These are phyloP conservation scores for Heterotilapia buettikoferi DNA, from an alignment of 2,113 vertebrate genomes.

Conservation along the genomic window DNA sequence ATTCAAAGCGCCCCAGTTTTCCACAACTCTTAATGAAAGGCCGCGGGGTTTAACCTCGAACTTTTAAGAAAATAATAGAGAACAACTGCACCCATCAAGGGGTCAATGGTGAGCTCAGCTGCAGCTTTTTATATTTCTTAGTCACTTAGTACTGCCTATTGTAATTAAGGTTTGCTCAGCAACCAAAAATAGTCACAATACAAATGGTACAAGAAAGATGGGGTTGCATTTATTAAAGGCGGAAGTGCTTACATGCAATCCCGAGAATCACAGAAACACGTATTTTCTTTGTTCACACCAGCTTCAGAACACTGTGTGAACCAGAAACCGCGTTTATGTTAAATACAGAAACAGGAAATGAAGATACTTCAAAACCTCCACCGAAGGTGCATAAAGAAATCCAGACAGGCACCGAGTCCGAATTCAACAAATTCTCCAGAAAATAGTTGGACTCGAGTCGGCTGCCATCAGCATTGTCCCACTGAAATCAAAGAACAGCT, in stretches of 20 bases:
- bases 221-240: background rate
- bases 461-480: background rate
- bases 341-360: background rate
- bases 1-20: background rate
- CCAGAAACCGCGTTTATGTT: background rate
- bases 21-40: background rate
- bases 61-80: background rate
- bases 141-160: background rate
- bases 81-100: slow-evolving; percentile 10
- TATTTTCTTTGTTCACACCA: background rate
- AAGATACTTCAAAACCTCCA: background rate
- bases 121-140: background rate
- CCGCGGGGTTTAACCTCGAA: background rate
- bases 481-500: background rate
- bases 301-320: background rate
- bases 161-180: background rate
- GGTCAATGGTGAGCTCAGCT: background rate
- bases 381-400: background rate
- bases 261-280: rapidly evolving
- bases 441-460: background rate
- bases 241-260: background rate
- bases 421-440: background rate
- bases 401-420: background rate
- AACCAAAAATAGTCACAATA: background rate
- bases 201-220: background rate